These are phyloP conservation scores for Amaurobius ferox DNA, from an alignment of 2,888 invertebrate species.

Conservation along the genomic window DNA sequence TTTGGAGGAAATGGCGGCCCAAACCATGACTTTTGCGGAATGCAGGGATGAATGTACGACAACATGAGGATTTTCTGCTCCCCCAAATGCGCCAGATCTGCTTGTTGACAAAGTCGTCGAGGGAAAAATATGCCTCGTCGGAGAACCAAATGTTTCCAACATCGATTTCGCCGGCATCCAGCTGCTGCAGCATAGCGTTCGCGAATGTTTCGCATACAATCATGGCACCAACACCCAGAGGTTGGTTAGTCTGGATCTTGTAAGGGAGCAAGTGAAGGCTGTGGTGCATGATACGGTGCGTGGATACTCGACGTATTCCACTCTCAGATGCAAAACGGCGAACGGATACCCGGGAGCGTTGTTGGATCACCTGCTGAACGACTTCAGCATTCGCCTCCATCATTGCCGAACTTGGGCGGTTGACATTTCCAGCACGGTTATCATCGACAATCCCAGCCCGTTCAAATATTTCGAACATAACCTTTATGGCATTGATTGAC, in stretches of 20 bases:
- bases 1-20: too few species aligned
- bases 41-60: too few species aligned
- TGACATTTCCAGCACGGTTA: constrained; percentile 25
- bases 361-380: constrained; percentile 11
- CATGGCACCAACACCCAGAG: neutral
- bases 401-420: too few species aligned
- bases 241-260: constrained; percentile 22
- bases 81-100: too few species aligned
- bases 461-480: constrained; percentile 20
- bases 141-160: constrained; percentile 31
- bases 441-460: constrained; percentile 6
- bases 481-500: neutral
- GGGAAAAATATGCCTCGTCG: constrained; percentile 75
- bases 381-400: constrained; percentile 11
- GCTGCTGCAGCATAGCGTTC: too few species aligned
- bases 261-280: constrained; percentile 19
- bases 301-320: constrained; percentile 8
- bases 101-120: constrained; percentile 76
- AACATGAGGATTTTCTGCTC: too few species aligned
- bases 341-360: neutral
- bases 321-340: neutral
- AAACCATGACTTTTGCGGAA: too few species aligned
- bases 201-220: neutral
- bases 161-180: constrained; percentile 30
- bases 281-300: constrained; percentile 12